A percentile compares a stretch with the other conserved stretches of the same genome.
phyloP scores from a whole-genome alignment of 2,888 invertebrate genomes.

The Zygogramma bicolorata region DNA sequence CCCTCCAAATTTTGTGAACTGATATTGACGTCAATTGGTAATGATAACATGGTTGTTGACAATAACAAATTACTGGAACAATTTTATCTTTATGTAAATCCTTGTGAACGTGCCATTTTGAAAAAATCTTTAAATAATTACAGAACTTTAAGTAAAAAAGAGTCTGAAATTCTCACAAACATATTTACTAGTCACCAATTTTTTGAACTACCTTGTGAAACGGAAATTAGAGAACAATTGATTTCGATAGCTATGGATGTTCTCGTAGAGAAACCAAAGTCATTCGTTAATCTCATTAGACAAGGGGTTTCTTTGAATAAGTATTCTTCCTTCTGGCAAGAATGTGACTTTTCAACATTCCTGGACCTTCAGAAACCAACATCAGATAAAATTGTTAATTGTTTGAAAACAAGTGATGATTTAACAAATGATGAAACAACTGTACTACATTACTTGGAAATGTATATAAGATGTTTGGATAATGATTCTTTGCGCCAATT shows the following conservation, averaged over 20 bases:
- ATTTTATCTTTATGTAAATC: constrained; percentile 12
- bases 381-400: constrained; percentile 6
- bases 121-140: too few species aligned
- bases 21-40: constrained; percentile 6
- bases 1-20: constrained; percentile 10
- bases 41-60: constrained; percentile 2
- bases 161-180: neutral
- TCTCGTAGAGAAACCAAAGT: neutral
- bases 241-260: neutral
- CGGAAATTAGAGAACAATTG: neutral
- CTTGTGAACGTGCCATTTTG: constrained; percentile 1
- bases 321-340: neutral
- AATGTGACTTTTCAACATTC: neutral
- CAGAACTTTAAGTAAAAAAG: neutral
- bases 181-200: neutral
- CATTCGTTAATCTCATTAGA: neutral
- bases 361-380: neutral
- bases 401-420: constrained; percentile 13
- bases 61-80: neutral
- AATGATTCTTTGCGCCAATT: neutral
- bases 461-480: constrained; percentile 9
- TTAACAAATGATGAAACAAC: constrained; percentile 9
- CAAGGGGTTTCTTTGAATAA: neutral
- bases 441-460: constrained; percentile 5
- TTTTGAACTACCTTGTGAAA: neutral